Base-by-base conservation (phyloP, 2,113 vertebrate species). In the Toxotes chatareus region DNA sequence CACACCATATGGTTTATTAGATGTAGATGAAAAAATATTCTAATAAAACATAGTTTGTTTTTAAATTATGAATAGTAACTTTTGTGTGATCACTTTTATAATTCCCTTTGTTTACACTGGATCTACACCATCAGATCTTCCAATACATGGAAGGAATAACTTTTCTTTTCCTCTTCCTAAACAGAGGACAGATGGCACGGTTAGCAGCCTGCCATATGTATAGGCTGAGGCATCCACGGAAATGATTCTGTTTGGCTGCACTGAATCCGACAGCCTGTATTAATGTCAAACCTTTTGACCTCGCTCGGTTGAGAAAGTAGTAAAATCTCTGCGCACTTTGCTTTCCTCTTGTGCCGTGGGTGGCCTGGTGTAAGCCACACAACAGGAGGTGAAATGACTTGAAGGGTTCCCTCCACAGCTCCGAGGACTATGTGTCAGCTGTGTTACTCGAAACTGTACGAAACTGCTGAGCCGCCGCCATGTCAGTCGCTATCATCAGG, bases 141-240 rank as follows among this genome's bases (percentile, higher is more conserved):
- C 21, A 55, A 23, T 55, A 21, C 49, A 51, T 38, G 27, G 27
- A 27, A 27, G 27, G 27, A 27, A 27, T 27, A 27, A 27, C 27
- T 27, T 27, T 27, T 27, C 0, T 21, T 16, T 27, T 13, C 34
- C 11, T 19, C 1, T 23, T 1, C 19, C 42, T 47, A 68, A 61
- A 23, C 10, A 31, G 21, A 67, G 63, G 16, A 51, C 73, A 90
- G 79, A 85, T 87, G 88, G 79, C 40, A n/a, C 5, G 63, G 63
- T 70, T 59, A 83, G 27, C 62, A 44, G 67, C 12, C 11, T 13
- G 36, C 69, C 85, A 83, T 81, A 69, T 86, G 82, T 69, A 51
- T 40, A 59, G 57, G 71, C 69, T n/a, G 34, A 79, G 75, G 75
- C 78, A 82, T 73, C 64, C 23, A 63, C 55, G 38, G 40, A 59